These are phyloP conservation scores for Anas capensis DNA, from an alignment of 2,797 vertebrate species.

Conservation along the genomic window DNA sequence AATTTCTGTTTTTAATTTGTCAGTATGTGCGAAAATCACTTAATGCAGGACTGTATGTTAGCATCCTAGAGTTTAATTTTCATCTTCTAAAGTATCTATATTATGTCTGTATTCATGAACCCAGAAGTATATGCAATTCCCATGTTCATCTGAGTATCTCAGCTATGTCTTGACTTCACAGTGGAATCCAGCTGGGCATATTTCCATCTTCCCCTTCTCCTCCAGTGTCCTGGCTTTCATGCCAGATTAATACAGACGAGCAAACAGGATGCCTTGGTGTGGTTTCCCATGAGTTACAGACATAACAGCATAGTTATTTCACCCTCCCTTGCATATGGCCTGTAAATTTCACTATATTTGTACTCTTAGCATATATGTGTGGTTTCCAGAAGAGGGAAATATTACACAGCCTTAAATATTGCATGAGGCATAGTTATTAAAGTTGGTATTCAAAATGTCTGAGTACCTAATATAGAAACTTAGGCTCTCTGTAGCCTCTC, in stretches of 20 bases:
- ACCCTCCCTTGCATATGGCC: not conserved
- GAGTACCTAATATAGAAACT: not conserved
- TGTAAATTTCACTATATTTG: not conserved
- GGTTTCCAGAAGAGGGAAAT: not conserved
- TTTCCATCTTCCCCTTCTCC: not conserved
- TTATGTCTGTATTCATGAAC: not conserved
- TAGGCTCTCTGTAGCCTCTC: not conserved
- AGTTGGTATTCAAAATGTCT: not conserved
- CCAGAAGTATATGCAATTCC: accelerated
- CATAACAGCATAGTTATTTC: not conserved
- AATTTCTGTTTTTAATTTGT: not conserved
- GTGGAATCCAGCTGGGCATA: not conserved
- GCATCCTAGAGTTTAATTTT: not conserved
- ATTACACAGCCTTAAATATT: not conserved
- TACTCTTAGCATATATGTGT: not conserved
- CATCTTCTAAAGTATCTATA: not conserved
- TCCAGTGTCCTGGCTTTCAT: not conserved
- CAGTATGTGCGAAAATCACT: not conserved
- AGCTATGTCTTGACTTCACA: not conserved
- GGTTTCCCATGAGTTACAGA: not conserved
- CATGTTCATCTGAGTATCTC: not conserved
- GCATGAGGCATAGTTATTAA: not conserved
- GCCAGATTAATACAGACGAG: not conserved
- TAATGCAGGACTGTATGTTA: not conserved
- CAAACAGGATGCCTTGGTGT: not conserved